Conservation (phyloP, 2,888 invertebrate species). For the Cenopis cana region DNA sequence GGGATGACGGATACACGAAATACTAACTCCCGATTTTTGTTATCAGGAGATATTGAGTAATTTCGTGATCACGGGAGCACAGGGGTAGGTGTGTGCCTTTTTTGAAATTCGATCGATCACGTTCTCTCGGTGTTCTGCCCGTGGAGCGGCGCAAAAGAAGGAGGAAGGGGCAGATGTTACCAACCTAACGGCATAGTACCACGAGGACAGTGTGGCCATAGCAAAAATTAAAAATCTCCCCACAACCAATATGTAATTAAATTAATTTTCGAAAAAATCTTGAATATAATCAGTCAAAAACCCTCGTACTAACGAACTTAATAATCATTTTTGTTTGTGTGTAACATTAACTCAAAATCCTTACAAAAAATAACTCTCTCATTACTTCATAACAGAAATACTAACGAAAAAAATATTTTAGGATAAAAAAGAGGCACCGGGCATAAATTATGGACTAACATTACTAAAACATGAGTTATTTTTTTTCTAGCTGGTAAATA, state of each 20-base stretch:
- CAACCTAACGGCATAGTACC: constrained; percentile 75
- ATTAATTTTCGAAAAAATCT: neutral
- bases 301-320: neutral
- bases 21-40: constrained; percentile 78
- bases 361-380: neutral
- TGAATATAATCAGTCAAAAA: neutral
- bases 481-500: neutral
- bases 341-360: neutral
- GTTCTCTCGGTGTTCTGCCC: constrained; percentile 81
- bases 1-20: constrained; percentile 80
- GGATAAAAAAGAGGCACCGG: neutral
- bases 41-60: constrained; percentile 80
- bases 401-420: neutral
- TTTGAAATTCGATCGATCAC: constrained; percentile 85
- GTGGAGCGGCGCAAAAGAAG: constrained; percentile 83
- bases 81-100: constrained; percentile 84
- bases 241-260: neutral
- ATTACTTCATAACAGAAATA: neutral
- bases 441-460: neutral
- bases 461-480: neutral
- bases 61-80: constrained; percentile 84
- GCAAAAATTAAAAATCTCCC: constrained; percentile 48
- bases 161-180: constrained; percentile 81
- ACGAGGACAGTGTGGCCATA: constrained; percentile 77
- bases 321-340: neutral